phyloP scores from a whole-genome alignment of 2,113 vertebrate species.

The Microtus ochrogaster region DNA sequence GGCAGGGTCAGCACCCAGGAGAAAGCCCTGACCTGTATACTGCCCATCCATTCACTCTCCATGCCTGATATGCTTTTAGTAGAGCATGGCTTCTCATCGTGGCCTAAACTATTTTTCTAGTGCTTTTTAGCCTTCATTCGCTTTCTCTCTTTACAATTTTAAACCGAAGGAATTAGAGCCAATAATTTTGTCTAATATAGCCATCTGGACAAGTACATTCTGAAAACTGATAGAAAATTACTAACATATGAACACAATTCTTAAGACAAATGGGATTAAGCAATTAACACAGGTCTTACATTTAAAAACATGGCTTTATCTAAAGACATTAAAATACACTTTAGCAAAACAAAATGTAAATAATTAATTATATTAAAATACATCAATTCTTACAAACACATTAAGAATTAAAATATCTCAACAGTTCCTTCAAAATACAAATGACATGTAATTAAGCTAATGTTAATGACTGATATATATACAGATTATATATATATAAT shows the following conservation, averaged over 20 bases:
- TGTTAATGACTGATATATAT: conserved; percentile 45
- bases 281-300: not conserved
- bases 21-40: accelerated
- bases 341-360: conserved; percentile 33
- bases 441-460: conserved; percentile 64
- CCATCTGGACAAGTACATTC: not conserved
- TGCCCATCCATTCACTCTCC: not conserved
- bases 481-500: too few relatives aligned
- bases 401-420: conserved; percentile 73
- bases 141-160: not conserved
- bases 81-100: not conserved
- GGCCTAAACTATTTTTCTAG: not conserved
- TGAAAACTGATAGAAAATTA: not conserved
- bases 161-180: not conserved
- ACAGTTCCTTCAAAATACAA: conserved; percentile 70
- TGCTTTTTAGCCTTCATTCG: not conserved
- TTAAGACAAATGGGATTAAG: conserved; percentile 11
- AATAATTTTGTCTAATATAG: not conserved
- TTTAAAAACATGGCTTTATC: conserved; percentile 43
- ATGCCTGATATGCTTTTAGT: not conserved
- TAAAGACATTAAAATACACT: not conserved
- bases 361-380: not conserved
- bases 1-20: too few relatives aligned
- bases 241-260: not conserved
- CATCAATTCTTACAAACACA: not conserved